Conservation (phyloP, 2,888 invertebrate species). For the Erpobdella octoculata region DNA sequence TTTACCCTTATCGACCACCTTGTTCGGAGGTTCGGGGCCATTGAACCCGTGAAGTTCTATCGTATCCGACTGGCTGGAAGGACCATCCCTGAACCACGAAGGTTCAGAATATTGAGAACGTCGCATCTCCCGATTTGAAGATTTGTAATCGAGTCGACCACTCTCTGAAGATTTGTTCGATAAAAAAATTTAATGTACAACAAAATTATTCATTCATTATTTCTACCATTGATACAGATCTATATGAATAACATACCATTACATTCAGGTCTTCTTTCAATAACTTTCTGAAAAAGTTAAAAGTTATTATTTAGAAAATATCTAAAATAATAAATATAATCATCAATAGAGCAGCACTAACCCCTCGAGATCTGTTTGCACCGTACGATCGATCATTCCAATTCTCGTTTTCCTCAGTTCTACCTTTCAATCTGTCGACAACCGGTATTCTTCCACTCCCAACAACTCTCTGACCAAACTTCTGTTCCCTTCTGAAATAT, state of each 20-base stretch:
- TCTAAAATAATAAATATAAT: not conserved
- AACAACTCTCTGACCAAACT: not conserved
- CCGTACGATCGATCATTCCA: not conserved
- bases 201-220: not conserved
- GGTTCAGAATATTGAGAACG: conserved; percentile 61
- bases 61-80: conserved; percentile 79
- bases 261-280: conserved; percentile 5
- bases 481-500: conserved; percentile 16
- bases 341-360: not conserved
- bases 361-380: not conserved
- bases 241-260: too few species aligned
- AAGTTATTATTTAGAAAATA: not conserved
- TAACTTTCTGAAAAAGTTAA: conserved; percentile 4
- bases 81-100: conserved; percentile 78
- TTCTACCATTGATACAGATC: too few species aligned
- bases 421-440: conserved; percentile 11
- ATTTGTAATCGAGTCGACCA: not conserved
- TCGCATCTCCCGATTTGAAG: not conserved
- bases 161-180: too few species aligned
- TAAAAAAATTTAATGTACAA: not conserved
- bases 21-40: too few species aligned
- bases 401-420: not conserved
- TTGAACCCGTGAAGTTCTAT: conserved; percentile 81
- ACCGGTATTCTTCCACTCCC: conserved; percentile 12
- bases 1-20: too few species aligned